Evolutionary conservation across 2,113 vertebrate genomes (phyloP), one percentile per base, ranked within the genome.

Genomic region (Catagonus wagneri): DNA sequence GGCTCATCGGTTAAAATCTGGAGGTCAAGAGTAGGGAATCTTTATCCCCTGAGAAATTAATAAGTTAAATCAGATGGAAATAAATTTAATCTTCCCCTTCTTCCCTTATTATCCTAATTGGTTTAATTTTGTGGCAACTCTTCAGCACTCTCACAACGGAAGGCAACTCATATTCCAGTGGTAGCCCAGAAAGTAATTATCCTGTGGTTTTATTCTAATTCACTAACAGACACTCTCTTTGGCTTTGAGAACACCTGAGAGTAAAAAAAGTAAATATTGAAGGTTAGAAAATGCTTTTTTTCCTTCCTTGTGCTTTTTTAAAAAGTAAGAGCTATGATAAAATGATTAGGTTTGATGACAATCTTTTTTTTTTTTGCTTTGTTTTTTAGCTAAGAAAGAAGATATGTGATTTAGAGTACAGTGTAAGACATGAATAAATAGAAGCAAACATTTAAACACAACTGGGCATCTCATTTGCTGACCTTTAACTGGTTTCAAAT

Each of bases 41-140:
- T 63, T 89, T 94, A 92, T 92, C 89, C 83, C 95, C 65, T 96
- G 96, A 93, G 93, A 97, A 97, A 97, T 97, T 97, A 98, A 89
- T 97, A 95, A 96, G 69, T 75, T 94, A 97, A 97, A 96, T 94
- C 96, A 94, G 74, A 98, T 95, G 95, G 86, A 97, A 97, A 96
- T 96, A 95, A 97, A 98, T 92, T 93, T 94, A 96, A 93, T 97
- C 96, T 97, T 96, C 97, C 94, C 95, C 80, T 94, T 91, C 96
- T 96, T 79, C 60, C 79, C 78, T 95, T 95, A 95, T 97, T 97
- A 97, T 83, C 93, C 93, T 98, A 97, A 97, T 96, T 97, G 96
- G 90, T 84, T 97, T 97, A 94, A 95, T 96, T 97, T 96, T 96
- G 96, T 95, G 96, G 96, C 96, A 96, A 94, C 93, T 80, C 96